Percentiles rank a stretch among this genome's conserved stretches.
phyloP scores from a whole-genome alignment of 2,888 invertebrate genomes.

The Cheilosia urbana region DNA sequence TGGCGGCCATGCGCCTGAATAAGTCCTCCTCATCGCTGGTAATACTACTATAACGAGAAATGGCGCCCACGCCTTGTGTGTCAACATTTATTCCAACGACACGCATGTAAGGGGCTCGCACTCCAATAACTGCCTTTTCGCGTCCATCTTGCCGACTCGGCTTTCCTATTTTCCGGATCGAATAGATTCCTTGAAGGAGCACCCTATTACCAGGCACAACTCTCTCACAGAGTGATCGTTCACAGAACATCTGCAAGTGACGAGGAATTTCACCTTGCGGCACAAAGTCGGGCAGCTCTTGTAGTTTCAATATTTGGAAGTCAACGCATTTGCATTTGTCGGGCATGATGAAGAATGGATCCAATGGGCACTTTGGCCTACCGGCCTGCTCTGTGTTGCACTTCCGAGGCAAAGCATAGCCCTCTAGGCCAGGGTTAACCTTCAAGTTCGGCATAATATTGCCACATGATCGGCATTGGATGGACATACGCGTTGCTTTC shows the following conservation, averaged over 20 bases:
- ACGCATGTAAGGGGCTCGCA: conserved; percentile 96
- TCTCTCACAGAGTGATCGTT: conserved; percentile 95
- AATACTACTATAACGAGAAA: conserved; percentile 85
- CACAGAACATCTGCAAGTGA: conserved; percentile 96
- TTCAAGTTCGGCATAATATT: conserved; percentile 94
- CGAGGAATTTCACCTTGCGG: conserved; percentile 98
- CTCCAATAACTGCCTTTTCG: conserved; percentile 93
- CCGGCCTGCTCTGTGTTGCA: conserved; percentile 98
- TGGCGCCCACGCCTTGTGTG: conserved; percentile 89
- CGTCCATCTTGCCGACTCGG: conserved; percentile 88
- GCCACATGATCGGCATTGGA: conserved; percentile 97
- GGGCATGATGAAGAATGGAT: conserved; percentile 99
- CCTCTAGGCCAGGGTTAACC: conserved; percentile 97
- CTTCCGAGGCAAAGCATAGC: conserved; percentile 96
- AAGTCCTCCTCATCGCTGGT: conserved; percentile 88
- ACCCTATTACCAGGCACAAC: conserved; percentile 98
- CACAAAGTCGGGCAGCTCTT: conserved; percentile 96
- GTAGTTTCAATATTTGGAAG: conserved; percentile 98
- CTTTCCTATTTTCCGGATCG: conserved; percentile 93
- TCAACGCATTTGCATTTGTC: conserved; percentile 99
- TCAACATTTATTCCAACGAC: conserved; percentile 96
- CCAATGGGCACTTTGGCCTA: conserved; percentile 95
- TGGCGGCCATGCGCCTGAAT: conserved; percentile 90
- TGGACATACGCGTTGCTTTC: conserved; percentile 97
- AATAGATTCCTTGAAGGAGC: conserved; percentile 96